phyloP scores from a whole-genome alignment of 2,888 invertebrate genomes.

The Dioctria rufipes region DNA sequence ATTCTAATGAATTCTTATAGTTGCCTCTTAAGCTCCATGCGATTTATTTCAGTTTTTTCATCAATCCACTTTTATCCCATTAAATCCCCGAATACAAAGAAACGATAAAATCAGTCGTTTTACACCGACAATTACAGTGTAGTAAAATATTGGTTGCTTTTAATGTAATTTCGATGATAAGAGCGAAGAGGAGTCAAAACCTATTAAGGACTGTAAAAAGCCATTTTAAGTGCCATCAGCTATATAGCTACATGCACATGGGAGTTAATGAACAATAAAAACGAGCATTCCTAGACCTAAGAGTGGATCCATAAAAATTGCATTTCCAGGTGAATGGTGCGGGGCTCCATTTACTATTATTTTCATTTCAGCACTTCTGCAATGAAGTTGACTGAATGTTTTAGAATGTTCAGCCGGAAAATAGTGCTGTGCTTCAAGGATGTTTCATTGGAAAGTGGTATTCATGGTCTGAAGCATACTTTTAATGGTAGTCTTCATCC shows the following conservation, averaged over 20 bases:
- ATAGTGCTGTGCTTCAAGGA: background rate
- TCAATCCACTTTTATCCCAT: background rate
- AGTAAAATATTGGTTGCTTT: no score
- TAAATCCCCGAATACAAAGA: background rate
- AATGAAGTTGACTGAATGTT: background rate
- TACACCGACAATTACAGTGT: background rate
- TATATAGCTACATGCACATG: background rate
- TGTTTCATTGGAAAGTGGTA: constrained; percentile 14
- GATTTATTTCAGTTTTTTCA: background rate
- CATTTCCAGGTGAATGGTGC: background rate
- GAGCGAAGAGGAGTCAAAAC: no score
- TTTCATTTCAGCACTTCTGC: background rate
- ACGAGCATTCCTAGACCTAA: background rate
- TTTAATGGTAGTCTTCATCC: background rate
- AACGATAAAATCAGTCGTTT: constrained; percentile 19
- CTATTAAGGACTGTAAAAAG: no score
- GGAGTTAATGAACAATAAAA: constrained; percentile 19
- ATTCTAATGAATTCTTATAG: no score
- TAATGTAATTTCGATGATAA: no score
- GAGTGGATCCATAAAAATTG: background rate
- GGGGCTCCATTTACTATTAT: background rate
- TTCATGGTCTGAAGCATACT: background rate
- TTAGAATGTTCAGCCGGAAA: background rate
- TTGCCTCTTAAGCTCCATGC: no score
- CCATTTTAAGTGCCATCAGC: no score